Evolutionary conservation across 2,113 vertebrate genomes (phyloP).

Genomic region (Connochaetes taurinus): DNA sequence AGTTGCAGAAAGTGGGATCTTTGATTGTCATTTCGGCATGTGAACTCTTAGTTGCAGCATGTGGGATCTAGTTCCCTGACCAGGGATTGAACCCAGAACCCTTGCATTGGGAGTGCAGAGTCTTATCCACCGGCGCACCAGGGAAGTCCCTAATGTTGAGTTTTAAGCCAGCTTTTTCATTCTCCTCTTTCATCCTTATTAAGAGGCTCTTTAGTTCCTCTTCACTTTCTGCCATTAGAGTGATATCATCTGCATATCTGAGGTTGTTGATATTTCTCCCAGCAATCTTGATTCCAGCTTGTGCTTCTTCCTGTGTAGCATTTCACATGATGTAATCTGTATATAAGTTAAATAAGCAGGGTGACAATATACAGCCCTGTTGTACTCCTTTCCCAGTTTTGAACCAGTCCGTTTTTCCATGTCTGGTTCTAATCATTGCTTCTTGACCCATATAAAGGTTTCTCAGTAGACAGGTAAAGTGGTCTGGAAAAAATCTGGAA

Average conservation of each 20-base stretch:
- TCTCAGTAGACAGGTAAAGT: background rate
- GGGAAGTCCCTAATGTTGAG: background rate
- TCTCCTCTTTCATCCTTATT: background rate
- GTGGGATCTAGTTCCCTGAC: background rate
- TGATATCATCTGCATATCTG: background rate
- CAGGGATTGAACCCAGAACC: background rate
- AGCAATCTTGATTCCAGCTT: background rate
- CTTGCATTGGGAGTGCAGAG: background rate
- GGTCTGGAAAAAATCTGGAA: background rate
- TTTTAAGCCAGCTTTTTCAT: background rate
- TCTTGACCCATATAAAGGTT: background rate
- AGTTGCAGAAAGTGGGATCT: background rate
- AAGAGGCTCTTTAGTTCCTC: background rate
- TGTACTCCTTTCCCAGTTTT: background rate
- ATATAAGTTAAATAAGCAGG: background rate
- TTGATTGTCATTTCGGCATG: accelerated
- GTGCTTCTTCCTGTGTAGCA: background rate
- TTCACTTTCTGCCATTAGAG: background rate
- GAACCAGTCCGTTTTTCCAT: background rate
- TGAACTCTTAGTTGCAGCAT: background rate
- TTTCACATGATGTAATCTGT: background rate
- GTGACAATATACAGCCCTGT: background rate
- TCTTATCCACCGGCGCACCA: background rate
- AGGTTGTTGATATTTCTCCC: background rate
- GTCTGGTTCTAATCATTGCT: background rate